phyloP scores from a whole-genome alignment of 2,113 vertebrate genomes.

The Bubo scandiacus region DNA sequence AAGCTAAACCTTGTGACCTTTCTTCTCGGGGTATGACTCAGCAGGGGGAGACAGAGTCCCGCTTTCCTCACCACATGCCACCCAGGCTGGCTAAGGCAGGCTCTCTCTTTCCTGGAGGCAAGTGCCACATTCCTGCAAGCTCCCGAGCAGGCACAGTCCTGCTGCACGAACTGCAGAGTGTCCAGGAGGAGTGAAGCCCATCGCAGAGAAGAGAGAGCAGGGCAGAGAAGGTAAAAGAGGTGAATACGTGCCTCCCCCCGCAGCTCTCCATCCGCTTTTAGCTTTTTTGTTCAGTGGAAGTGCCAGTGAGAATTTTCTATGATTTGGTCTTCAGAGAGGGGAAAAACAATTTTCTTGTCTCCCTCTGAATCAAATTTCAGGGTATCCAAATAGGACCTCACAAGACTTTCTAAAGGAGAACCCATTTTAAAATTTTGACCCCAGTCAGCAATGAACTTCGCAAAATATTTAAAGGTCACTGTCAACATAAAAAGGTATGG shows the following conservation, averaged over 20 bases:
- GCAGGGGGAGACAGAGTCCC: slow-evolving; percentile 53
- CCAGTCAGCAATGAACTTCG: background rate
- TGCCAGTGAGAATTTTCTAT: background rate
- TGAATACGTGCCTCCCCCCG: background rate
- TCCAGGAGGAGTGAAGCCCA: background rate
- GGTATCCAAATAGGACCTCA: background rate
- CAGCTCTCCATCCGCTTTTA: background rate
- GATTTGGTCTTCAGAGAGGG: background rate
- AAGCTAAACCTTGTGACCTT: slow-evolving; percentile 22
- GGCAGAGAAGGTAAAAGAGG: background rate
- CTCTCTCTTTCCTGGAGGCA: background rate
- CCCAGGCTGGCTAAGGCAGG: rapidly evolving
- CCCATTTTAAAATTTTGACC: background rate
- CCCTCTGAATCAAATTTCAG: background rate
- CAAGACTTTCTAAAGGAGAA: background rate
- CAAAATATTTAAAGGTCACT: background rate
- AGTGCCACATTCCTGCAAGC: background rate
- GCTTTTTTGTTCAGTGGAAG: background rate
- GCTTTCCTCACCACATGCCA: background rate
- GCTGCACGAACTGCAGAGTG: rapidly evolving
- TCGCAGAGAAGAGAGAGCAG: rapidly evolving
- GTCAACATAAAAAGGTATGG: background rate
- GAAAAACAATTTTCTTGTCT: background rate
- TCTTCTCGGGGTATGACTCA: background rate
- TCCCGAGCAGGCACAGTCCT: background rate